Conservation (phyloP, 2,888 invertebrate species). For the Electrophaes corylata region DNA sequence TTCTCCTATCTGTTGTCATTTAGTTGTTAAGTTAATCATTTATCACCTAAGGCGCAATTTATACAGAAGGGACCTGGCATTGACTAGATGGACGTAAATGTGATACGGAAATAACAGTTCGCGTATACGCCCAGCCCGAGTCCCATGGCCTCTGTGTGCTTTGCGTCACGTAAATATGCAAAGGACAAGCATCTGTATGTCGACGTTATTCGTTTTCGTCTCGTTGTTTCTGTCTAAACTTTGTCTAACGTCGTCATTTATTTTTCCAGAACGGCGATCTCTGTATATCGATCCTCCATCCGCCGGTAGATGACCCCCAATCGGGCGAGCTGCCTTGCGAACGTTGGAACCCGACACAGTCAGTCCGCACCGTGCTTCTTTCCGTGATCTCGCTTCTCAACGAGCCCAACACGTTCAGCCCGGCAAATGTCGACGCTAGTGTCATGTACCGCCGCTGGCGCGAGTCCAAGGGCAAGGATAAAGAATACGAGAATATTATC, state of each 20-base stretch:
- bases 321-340: constrained; percentile 99
- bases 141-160: neutral
- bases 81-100: neutral
- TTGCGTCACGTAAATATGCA: neutral
- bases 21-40: neutral
- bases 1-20: neutral
- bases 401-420: constrained; percentile 99
- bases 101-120: neutral
- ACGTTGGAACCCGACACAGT: constrained; percentile 99
- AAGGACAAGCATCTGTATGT: neutral
- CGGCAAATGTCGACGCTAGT: constrained; percentile 99
- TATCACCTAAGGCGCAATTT: neutral
- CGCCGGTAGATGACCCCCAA: constrained; percentile 99
- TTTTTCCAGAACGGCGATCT: constrained; percentile 96
- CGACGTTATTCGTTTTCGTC: neutral
- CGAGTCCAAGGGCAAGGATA: constrained; percentile 98
- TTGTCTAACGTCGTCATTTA: neutral
- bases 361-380: constrained; percentile 98
- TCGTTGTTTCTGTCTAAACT: neutral
- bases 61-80: neutral
- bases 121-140: neutral
- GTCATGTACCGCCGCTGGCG: constrained; percentile 99
- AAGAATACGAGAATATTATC: constrained; percentile 99
- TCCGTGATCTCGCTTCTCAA: constrained; percentile 99
- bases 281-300: constrained; percentile 99